Conservation (phyloP, 2,797 vertebrate genomes). For the Parotocinclus haroldoi region DNA sequence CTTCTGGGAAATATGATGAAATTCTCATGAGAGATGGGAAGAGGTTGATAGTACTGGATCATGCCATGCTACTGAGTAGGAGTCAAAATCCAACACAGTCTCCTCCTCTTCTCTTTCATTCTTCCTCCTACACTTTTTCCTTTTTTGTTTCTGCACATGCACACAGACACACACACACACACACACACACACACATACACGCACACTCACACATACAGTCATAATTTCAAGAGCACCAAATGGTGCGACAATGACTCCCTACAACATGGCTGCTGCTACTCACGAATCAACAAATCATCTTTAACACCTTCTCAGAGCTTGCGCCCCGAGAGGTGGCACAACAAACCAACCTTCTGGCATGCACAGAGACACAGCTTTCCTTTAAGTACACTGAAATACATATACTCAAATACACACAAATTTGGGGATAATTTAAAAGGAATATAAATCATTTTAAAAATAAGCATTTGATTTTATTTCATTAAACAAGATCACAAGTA, state of each 20-base stretch:
- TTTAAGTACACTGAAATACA: no score
- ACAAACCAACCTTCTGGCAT: conserved; percentile 69
- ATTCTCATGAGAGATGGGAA: conserved; percentile 30
- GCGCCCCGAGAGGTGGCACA: conserved; percentile 66
- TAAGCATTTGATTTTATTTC: no score
- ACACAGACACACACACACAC: not conserved
- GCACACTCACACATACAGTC: conserved; percentile 47
- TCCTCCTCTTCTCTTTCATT: conserved; percentile 41
- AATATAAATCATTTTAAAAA: no score
- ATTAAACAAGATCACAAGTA: no score
- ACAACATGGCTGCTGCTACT: conserved; percentile 51
- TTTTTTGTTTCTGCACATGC: conserved; percentile 25
- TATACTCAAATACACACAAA: no score
- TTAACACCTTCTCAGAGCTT: conserved; percentile 66
- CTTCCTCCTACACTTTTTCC: conserved; percentile 33
- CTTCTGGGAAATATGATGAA: conserved; percentile 27
- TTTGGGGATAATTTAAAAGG: no score
- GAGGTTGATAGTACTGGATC: conserved; percentile 41
- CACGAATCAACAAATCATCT: conserved; percentile 55
- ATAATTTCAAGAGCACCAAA: conserved; percentile 55
- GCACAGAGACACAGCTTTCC: conserved; percentile 50
- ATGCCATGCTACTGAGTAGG: conserved; percentile 47
- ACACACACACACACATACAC: conserved; percentile 17
- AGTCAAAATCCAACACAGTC: conserved; percentile 54
- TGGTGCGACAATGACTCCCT: conserved; percentile 55